These are phyloP conservation scores for Daubentonia madagascariensis DNA, from an alignment of 2,113 vertebrate genomes.

Conservation along the genomic window DNA sequence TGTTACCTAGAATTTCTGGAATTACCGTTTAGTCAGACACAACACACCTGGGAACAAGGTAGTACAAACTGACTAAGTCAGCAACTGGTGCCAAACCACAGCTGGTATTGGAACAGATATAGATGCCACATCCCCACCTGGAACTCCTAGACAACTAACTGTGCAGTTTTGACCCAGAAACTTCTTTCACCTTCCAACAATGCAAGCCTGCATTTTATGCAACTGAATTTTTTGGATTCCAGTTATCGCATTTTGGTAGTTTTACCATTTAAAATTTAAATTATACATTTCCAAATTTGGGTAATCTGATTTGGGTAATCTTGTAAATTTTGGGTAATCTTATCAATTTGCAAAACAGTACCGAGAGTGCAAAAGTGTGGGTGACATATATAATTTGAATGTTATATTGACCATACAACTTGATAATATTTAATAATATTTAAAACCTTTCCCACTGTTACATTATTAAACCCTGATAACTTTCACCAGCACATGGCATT, in stretches of 20 bases:
- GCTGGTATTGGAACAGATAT: neutral
- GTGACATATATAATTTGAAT: neutral
- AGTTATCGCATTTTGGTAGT: neutral
- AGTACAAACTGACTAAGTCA: neutral
- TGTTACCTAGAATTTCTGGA: neutral
- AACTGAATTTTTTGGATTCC: neutral
- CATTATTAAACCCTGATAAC: conserved; percentile 6
- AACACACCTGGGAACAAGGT: neutral
- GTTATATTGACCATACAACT: neutral
- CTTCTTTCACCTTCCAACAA: neutral
- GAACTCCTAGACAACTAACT: neutral
- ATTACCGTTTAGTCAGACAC: neutral
- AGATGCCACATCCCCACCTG: neutral
- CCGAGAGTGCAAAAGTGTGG: neutral
- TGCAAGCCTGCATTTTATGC: neutral
- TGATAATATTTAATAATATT: conserved; percentile 46
- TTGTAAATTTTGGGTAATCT: neutral
- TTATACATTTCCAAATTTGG: neutral
- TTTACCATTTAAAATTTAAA: conserved; percentile 33
- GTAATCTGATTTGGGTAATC: neutral
- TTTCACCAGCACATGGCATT: neutral
- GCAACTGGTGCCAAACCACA: neutral
- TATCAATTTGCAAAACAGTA: neutral
- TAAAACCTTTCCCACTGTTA: conserved; percentile 48
- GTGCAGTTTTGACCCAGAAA: neutral